phyloP scores from a whole-genome alignment of 2,888 invertebrate genomes.

The Thelaira solivaga region DNA sequence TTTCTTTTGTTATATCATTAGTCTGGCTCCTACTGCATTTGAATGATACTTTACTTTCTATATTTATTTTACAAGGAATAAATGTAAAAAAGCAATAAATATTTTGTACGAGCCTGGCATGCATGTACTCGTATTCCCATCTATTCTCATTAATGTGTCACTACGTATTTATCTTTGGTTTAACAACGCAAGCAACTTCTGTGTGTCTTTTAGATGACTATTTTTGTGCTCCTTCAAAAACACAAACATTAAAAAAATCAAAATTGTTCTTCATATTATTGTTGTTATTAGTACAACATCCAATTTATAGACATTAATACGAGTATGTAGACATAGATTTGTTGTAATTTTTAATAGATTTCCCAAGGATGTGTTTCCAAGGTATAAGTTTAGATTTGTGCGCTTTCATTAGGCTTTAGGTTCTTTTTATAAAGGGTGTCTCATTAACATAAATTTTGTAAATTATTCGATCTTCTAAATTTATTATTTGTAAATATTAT shows the following conservation, averaged over 20 bases:
- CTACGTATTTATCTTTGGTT: slow-evolving; percentile 26
- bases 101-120: slow-evolving; percentile 40
- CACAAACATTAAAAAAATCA: not conserved
- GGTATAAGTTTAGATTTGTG: slow-evolving; percentile 9
- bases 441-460: too few species aligned
- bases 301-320: not conserved
- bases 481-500: too few species aligned
- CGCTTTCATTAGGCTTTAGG: too few species aligned
- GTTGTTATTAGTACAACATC: slow-evolving; percentile 13
- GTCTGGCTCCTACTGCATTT: slow-evolving; percentile 57
- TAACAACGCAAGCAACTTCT: slow-evolving; percentile 24
- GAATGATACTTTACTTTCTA: not conserved
- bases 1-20: slow-evolving; percentile 33
- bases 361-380: slow-evolving; percentile 30
- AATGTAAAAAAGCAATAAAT: slow-evolving; percentile 31
- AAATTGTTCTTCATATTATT: slow-evolving; percentile 22
- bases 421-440: too few species aligned
- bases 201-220: slow-evolving; percentile 5
- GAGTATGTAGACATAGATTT: too few species aligned
- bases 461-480: too few species aligned
- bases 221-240: slow-evolving; percentile 24
- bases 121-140: slow-evolving; percentile 56
- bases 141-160: slow-evolving; percentile 60
- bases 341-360: slow-evolving; percentile 28
- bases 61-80: not conserved